These are phyloP conservation scores for Parnassius mnemosyne DNA, from an alignment of 2,888 invertebrate species.

Conservation along the genomic window DNA sequence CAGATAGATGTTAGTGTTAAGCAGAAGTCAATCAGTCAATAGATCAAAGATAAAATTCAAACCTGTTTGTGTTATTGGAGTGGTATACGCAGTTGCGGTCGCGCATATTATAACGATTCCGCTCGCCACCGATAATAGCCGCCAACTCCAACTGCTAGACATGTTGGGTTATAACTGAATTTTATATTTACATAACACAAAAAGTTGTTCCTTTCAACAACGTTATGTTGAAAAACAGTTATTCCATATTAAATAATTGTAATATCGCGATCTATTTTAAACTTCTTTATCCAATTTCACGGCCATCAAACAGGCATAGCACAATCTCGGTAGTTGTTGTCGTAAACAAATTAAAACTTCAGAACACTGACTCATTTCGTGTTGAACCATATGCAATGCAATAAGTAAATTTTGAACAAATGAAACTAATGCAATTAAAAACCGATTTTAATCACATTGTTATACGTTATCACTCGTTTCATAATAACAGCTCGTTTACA, in stretches of 20 bases:
- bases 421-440: conserved; percentile 11
- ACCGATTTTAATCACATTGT: conserved; percentile 41
- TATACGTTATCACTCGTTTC: conserved; percentile 27
- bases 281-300: conserved; percentile 41
- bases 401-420: conserved; percentile 40
- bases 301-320: conserved; percentile 52
- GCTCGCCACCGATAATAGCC: conserved; percentile 43
- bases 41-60: conserved; percentile 48
- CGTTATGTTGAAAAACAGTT: conserved; percentile 30
- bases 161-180: conserved; percentile 47
- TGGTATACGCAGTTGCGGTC: conserved; percentile 34
- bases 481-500: conserved; percentile 4
- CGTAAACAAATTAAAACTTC: conserved; percentile 58
- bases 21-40: conserved; percentile 38
- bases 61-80: conserved; percentile 45
- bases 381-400: conserved; percentile 44
- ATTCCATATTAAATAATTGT: conserved; percentile 45
- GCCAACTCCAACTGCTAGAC: conserved; percentile 46
- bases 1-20: conserved; percentile 25
- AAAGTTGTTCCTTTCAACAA: conserved; percentile 17
- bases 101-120: conserved; percentile 45
- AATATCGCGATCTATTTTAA: conserved; percentile 49
- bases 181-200: conserved; percentile 40
- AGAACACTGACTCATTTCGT: conserved; percentile 68
- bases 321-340: conserved; percentile 54